A percentile compares a stretch with the other conserved stretches of the same genome.
Conservation (phyloP, 2,797 vertebrate genomes). For the Valencia hispanica region DNA sequence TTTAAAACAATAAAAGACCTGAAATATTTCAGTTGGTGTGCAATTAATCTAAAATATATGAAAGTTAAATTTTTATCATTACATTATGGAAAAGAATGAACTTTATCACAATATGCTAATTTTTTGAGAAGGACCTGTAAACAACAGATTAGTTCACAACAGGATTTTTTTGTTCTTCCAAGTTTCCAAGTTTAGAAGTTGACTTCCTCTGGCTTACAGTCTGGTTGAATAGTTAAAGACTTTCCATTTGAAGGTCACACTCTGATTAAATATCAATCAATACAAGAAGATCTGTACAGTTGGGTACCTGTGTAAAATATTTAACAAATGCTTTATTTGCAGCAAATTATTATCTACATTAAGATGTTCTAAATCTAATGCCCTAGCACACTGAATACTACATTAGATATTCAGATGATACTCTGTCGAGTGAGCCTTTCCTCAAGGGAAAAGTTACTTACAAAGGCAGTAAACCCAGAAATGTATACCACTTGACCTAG, state of each 20-base stretch:
- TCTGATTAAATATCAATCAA: constrained; percentile 1
- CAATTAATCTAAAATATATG: no score
- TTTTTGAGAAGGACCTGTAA: no score
- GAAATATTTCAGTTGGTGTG: no score
- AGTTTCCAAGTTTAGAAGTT: background rate
- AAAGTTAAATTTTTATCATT: no score
- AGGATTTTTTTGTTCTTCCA: background rate
- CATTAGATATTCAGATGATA: constrained; percentile 6
- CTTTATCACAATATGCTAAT: no score
- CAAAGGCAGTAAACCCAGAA: constrained; percentile 37
- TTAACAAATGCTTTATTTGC: background rate
- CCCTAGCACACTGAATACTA: background rate
- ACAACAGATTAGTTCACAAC: background rate
- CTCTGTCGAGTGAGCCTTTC: constrained; percentile 14
- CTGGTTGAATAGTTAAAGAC: background rate
- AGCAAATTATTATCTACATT: background rate
- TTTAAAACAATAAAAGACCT: no score
- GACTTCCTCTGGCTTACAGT: background rate
- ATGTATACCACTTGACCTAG: constrained; percentile 40
- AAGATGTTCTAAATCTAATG: constrained; percentile 4
- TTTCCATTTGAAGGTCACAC: background rate
- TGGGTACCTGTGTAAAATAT: background rate
- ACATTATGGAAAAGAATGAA: no score
- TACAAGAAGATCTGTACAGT: background rate
- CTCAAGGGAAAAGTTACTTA: constrained; percentile 45